These are phyloP conservation scores for Myotis vivesi DNA, from an alignment of 2,797 vertebrate genomes.

Conservation along the genomic window DNA sequence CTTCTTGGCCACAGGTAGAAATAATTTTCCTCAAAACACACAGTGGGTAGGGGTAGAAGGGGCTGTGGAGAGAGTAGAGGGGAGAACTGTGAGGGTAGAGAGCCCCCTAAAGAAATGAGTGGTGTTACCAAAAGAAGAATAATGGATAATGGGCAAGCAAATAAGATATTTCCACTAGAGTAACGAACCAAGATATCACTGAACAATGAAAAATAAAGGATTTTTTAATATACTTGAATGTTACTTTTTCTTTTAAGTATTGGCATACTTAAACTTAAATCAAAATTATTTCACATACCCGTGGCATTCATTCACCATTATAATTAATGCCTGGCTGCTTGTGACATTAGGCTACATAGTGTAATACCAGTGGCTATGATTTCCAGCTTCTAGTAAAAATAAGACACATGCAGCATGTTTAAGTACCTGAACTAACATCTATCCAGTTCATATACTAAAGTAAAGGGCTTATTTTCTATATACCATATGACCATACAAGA, in stretches of 20 bases:
- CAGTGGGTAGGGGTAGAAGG: neutral
- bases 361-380: neutral
- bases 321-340: neutral
- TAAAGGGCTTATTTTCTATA: conserved; percentile 7
- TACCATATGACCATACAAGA: neutral
- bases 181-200: neutral
- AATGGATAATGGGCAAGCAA: neutral
- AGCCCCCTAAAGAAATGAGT: neutral
- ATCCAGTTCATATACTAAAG: neutral
- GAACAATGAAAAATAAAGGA: neutral
- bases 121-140: neutral
- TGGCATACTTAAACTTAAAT: conserved; percentile 35
- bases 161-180: conserved; percentile 11
- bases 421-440: neutral
- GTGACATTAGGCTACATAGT: neutral
- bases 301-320: neutral
- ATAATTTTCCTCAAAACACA: neutral
- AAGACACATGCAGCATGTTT: neutral
- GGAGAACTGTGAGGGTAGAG: neutral
- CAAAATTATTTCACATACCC: conserved; percentile 20
- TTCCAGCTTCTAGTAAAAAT: neutral
- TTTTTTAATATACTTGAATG: neutral
- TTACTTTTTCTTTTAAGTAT: neutral
- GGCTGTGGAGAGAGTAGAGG: neutral
- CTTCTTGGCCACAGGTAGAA: neutral